Conservation (phyloP, 2,797 vertebrate genomes). For the Erpetoichthys calabaricus region DNA sequence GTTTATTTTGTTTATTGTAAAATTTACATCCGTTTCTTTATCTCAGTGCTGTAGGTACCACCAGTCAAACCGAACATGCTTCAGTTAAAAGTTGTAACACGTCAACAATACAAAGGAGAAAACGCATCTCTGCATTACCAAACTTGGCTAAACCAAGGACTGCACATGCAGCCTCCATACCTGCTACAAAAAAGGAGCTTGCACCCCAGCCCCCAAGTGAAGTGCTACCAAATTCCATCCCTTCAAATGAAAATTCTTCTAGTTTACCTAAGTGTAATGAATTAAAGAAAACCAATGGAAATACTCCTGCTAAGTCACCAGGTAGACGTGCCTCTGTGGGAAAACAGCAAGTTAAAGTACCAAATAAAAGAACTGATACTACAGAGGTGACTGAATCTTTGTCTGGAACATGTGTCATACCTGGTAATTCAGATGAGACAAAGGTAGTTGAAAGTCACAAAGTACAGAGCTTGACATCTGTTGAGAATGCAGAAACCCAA, state of each 20-base stretch:
- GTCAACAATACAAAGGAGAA: conserved; percentile 60
- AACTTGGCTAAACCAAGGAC: conserved; percentile 60
- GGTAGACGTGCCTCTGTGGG: conserved; percentile 27
- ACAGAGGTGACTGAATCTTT: too few species aligned
- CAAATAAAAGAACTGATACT: conserved; percentile 31
- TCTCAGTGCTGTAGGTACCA: too few species aligned
- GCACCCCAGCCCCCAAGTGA: conserved; percentile 29
- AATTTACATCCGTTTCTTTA: too few species aligned
- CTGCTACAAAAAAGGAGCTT: conserved; percentile 13
- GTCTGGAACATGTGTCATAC: too few species aligned
- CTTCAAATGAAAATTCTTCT: too few species aligned
- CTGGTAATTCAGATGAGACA: too few species aligned
- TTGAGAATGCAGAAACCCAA: too few species aligned
- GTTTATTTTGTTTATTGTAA: too few species aligned
- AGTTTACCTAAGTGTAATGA: neutral
- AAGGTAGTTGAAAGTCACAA: too few species aligned
- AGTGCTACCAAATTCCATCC: conserved; percentile 19
- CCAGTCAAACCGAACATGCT: too few species aligned
- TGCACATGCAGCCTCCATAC: conserved; percentile 24
- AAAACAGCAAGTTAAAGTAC: conserved; percentile 23
- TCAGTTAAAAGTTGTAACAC: too few species aligned
- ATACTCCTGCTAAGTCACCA: conserved; percentile 33
- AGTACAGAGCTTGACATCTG: too few species aligned
- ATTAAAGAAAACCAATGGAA: conserved; percentile 17
- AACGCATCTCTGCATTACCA: conserved; percentile 57